Evolutionary conservation across 2,113 vertebrate species (phyloP), one percentile per base, ranked within the genome.

Genomic region (Reinhardtius hippoglossoides): DNA sequence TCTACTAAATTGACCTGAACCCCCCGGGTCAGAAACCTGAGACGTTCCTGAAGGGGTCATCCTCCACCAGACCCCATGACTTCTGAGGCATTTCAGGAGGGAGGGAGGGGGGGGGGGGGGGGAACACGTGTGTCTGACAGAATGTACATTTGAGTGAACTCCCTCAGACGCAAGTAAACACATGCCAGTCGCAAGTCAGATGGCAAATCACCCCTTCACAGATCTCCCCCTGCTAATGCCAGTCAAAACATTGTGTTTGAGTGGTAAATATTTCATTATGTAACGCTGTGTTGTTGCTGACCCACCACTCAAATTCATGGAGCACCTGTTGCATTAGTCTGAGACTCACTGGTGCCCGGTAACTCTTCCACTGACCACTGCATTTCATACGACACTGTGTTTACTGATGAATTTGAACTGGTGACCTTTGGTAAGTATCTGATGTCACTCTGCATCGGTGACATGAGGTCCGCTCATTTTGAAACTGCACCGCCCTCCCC

Each of bases 1-100:
- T 83, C 10, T 87, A 80, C 90, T 93, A 90, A 91, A 80, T 91
- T 85, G 88, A 92, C 84, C 84, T 88, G 87, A 67, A 67, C 24
- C 67, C 77, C 60, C 18, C 60, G 67, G n/a, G 62, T 77, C 76
- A 74, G 93, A 91, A 95, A 94, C 71, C 74, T 69, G 93, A 94
- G 88, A 88, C 69, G 20, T 52, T 64, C 67, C 74, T 69, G 5
- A 74, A 82, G 69, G 50, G 71, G 65, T 63, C 81, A 77, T 88
- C 78, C 37, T 64, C 59, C 60, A 64, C 55, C 18, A 58, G 83
- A 87, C 54, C 87, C 79, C 46, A 52, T 91, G 91, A 91, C 92
- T 76, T 78, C 85, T 84, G 58, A 66, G 80, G 88, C 63, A 89
- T 93, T 66, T 84, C 69, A 67, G 71, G 82, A 71, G 48, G 71